Percentiles rank a stretch among this genome's conserved stretches.
Conservation (phyloP, 2,797 vertebrate species). For the Moxostoma hubbsi region DNA sequence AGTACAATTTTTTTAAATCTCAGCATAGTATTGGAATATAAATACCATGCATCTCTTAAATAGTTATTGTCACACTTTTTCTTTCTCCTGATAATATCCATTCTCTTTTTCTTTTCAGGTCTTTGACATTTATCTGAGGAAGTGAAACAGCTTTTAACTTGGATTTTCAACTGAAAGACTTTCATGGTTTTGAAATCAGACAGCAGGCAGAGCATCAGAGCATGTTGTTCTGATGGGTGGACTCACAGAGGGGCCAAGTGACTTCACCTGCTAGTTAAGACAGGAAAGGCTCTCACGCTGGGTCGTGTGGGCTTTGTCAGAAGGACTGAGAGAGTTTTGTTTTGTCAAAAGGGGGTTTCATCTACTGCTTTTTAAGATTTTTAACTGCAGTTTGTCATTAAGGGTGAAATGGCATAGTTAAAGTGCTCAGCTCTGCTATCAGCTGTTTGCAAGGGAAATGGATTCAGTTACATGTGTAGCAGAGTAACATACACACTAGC, state of each 20-base stretch:
- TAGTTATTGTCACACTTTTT: conserved; percentile 69
- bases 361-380: conserved; percentile 41
- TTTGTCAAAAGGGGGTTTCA: conserved; percentile 41
- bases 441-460: conserved; percentile 18
- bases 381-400: conserved; percentile 38
- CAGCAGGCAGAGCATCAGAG: conserved; percentile 71
- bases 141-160: conserved; percentile 72
- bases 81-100: conserved; percentile 72
- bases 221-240: conserved; percentile 59
- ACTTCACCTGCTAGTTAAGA: conserved; percentile 46
- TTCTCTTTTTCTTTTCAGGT: conserved; percentile 49
- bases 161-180: conserved; percentile 75
- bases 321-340: conserved; percentile 25
- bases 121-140: conserved; percentile 76
- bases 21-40: too few relatives aligned
- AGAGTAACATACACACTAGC: conserved; percentile 17
- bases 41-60: too few relatives aligned
- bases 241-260: conserved; percentile 36
- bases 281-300: conserved; percentile 37
- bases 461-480: conserved; percentile 40
- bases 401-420: conserved; percentile 37
- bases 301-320: conserved; percentile 35
- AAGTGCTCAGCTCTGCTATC: conserved; percentile 30
- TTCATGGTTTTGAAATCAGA: conserved; percentile 76
- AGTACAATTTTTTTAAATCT: neutral